Base-by-base conservation (phyloP, 2,113 vertebrate species). In the Ariopsis seemanni region DNA sequence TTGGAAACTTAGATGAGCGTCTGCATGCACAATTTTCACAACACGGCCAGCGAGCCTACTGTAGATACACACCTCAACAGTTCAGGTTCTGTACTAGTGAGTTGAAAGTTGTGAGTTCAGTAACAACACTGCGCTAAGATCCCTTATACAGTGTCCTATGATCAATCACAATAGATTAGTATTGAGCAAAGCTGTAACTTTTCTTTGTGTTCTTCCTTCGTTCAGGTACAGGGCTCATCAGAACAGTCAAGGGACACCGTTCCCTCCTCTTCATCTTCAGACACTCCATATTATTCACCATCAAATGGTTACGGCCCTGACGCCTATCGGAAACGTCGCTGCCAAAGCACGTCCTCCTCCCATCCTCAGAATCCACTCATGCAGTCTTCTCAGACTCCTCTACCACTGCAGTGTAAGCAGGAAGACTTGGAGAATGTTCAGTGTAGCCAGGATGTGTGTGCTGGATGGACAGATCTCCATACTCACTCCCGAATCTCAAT, bases 401-500 rank as follows among this genome's bases (percentile, higher is more conserved):
- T 93, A 42, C 91, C 93, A 0, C 42, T 90, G 1, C 77, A 71
- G 58, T 90, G 80, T 14, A 93, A 77, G 81, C 94, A 92, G 82
- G 93, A 92, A n/a, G 86, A 90, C 74, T 18, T 2, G 7, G 91
- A 90, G 1, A 91, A 88, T 11, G 89, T 91, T 27, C 90, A 82
- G 27, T 77, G 78, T 63, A 80, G 87, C 48, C 91, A 87, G 0
- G 91, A 93, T 53, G 94, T 92, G 75, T 89, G 89, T 58, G 83
- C 86, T 25, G 91, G 93, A 5, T 94, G 95, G 93, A 92, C 93
- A 11, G 96, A 95, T 89, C 94, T 94, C 53, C 94, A 93, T 65
- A 96, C 96, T 52, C 94, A 93, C 58, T 99, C 97, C 67, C 92
- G 97, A 62, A 97, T 96, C 89, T 98, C 96, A 67, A 92, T 99